Evolutionary conservation across 2,888 invertebrate species (phyloP), one percentile per base, ranked within the genome.

Genomic region (Pharmacophagus antenor): DNA sequence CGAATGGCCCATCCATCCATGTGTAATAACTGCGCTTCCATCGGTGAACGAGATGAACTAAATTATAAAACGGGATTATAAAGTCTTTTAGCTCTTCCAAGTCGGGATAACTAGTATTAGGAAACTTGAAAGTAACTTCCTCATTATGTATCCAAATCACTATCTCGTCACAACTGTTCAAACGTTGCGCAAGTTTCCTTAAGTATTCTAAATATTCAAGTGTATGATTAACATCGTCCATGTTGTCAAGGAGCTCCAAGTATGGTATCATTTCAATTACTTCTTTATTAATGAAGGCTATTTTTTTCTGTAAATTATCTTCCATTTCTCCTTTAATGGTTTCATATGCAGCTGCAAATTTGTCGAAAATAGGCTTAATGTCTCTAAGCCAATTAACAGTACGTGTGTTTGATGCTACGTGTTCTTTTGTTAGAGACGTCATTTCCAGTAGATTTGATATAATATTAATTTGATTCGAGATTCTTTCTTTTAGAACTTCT

Each of bases 1-100:
- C 95, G 82, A 98, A 98, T 1, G 96, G 95, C 0, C 98, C 98
- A 79, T 98, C 96, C 92, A 97, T 94, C 96, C 98, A 98, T 8
- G 96, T 95, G 69, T 94, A 95, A 73, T 94, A 94, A 70, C 95
- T 94, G 54, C 96, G 93, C 77, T 95, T 93, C 96, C 98, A 97
- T 73, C 92, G 74, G 67, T 88, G 86, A 22, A 85, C 85, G 49
- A 89, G 89, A 84, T 95, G 95, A 67, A 98, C 86, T 2, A 96
- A 84, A 42, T 84, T 91, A 56, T 95, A 93, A 79, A 95, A 95
- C 0, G 95, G 95, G 74, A 94, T 88, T 27, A 95, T 89, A 69
- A 92, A 93, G 18, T 92, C 92, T 72, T 95, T 95, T 42, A 98
- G 87, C 70, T 97, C 95, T 64, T 95, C 95, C 55, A 98, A 92